phyloP scores from a whole-genome alignment of 92 coral and sea anemone species.

The Parazoanthus darwini region DNA sequence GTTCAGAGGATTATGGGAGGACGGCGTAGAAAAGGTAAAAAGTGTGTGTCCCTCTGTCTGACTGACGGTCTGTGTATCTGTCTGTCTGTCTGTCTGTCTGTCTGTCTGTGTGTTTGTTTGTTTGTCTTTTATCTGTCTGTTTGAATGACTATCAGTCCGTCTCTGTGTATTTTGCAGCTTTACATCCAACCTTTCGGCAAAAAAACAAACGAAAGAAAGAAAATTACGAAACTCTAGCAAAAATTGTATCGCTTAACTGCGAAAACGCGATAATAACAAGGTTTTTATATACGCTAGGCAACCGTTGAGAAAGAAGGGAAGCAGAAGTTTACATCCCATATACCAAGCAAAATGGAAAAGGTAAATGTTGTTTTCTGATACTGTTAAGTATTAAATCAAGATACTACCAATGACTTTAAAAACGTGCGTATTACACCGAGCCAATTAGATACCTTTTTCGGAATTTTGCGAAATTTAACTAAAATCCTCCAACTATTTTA shows the following conservation, averaged over 20 bases:
- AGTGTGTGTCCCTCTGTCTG: background rate
- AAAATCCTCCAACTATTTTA: no score
- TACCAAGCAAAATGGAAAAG: constrained; percentile 95
- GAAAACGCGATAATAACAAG: background rate
- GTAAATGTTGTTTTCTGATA: constrained; percentile 34
- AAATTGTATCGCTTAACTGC: background rate
- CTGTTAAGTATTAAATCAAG: background rate
- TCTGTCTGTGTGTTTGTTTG: background rate
- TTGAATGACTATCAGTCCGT: background rate
- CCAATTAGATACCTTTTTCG: no score
- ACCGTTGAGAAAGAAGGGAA: constrained; percentile 59
- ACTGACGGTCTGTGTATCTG: background rate
- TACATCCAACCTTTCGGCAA: no score
- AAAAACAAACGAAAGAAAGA: no score
- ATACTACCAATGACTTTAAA: background rate
- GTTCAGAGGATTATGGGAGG: constrained; percentile 98
- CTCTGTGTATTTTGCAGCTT: background rate
- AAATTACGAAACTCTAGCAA: background rate
- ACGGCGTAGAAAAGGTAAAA: constrained; percentile 61
- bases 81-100: background rate
- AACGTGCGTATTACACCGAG: background rate
- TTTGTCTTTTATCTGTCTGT: background rate
- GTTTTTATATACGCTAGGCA: constrained; percentile 41
- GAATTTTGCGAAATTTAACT: no score
- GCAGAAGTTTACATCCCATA: constrained; percentile 72